phyloP scores from a whole-genome alignment of 2,113 vertebrate species.

The Myotis lucifugus region DNA sequence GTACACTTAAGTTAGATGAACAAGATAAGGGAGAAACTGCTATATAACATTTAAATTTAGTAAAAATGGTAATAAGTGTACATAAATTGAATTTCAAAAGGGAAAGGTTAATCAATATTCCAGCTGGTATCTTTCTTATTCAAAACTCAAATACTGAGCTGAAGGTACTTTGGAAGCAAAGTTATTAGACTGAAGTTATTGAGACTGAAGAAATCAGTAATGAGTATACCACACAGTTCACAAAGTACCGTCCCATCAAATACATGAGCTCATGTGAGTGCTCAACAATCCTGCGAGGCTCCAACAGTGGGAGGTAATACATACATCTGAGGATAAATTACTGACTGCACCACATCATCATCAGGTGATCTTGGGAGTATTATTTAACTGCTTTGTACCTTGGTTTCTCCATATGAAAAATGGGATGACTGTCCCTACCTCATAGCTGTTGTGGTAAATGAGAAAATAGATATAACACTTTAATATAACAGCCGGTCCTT shows the following conservation, averaged over 20 bases:
- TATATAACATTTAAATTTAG: conserved; percentile 14
- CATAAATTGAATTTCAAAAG: conserved; percentile 1
- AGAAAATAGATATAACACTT: background rate
- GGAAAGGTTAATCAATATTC: background rate
- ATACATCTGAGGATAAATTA: background rate
- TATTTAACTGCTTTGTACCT: background rate
- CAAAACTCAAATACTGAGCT: background rate
- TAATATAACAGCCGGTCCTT: background rate
- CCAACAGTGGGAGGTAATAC: background rate
- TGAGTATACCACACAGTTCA: background rate
- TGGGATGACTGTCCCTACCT: background rate
- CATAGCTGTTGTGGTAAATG: background rate
- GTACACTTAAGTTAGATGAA: background rate
- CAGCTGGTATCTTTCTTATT: background rate
- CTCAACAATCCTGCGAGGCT: background rate
- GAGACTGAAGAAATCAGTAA: conserved; percentile 14
- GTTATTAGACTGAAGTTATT: background rate
- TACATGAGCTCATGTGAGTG: background rate
- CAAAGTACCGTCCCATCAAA: conserved; percentile 30
- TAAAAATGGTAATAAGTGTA: background rate
- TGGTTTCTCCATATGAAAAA: conserved; percentile 21
- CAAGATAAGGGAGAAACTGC: background rate
- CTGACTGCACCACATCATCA: background rate
- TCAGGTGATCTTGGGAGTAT: background rate
- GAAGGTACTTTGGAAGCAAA: background rate